Base-by-base conservation (phyloP, 2,113 vertebrate species). In the Riparia riparia region DNA sequence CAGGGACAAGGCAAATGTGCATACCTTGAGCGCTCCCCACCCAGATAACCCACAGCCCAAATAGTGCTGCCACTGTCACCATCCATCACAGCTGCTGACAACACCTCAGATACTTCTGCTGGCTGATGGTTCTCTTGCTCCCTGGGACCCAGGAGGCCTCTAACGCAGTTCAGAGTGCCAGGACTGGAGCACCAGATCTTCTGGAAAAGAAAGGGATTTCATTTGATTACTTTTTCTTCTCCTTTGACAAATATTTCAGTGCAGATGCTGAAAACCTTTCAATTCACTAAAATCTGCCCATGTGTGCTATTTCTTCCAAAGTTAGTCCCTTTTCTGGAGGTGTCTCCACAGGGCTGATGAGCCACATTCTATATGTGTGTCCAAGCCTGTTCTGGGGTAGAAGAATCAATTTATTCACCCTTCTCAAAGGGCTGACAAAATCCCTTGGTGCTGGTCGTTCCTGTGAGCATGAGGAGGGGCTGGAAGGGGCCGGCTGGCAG, bases 381-480 rank as follows among this genome's bases (percentile, higher is more conserved):
- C 10, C 24, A 39, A 16, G 25, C 39, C 25, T 72, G 18, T 64
- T 49, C 49, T 72, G 57, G 56, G 42, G 13, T 25, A 68, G 80
- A 64, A 66, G 54, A 71, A 63, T 58, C 11, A 21, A 68, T 77
- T 49, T 83, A 24, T 56, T 68, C 11, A 39, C 20, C n/a, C 16
- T 51, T 20, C 69, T 77, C 54, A 32, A 81, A 81, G 82, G 22
- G 9, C 73, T 72, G 37, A 34, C 65, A 61, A 50, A 86, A 41
- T 45, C 25, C 21, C 18, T 51, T 18, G 39, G 28, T 72, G 63
- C 63, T 86, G 66, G 51, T 79, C 39, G n/a, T 69, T 69, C 53
- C 6, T 22, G 18, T 41, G 76, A 72, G 25, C 0, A 0, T 29
- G 44, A 50, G 0, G 3, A 69, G 58, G 63, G 64, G 32, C 44